phyloP scores from a whole-genome alignment of 2,888 invertebrate genomes.

The Blastobasis adustella region DNA sequence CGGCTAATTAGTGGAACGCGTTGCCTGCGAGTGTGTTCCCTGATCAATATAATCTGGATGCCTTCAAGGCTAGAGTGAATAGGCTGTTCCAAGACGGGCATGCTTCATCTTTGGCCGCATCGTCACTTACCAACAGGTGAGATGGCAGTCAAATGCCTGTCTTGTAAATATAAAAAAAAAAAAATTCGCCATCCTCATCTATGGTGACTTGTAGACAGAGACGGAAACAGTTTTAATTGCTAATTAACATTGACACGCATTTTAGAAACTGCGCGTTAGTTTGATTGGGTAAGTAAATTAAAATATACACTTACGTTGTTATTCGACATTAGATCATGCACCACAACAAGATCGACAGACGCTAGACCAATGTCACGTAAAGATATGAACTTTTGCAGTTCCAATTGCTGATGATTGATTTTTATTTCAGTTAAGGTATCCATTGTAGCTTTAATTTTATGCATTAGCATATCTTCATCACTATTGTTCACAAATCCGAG shows the following conservation, averaged over 20 bases:
- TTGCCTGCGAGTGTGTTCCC: too few relatives aligned
- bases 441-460: conserved; percentile 12
- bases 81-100: too few relatives aligned
- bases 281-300: not conserved
- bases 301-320: conserved; percentile 20
- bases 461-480: conserved; percentile 9
- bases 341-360: conserved; percentile 20
- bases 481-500: conserved; percentile 18
- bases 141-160: too few relatives aligned
- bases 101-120: too few relatives aligned
- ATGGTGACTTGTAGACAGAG: not conserved
- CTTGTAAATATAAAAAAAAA: not conserved
- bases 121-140: too few relatives aligned
- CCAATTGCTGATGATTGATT: conserved; percentile 12
- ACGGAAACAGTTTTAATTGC: not conserved
- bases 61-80: too few relatives aligned
- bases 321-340: conserved; percentile 21
- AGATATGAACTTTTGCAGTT: conserved; percentile 10
- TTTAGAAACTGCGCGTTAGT: not conserved
- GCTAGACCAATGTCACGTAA: conserved; percentile 7
- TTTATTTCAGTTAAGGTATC: conserved; percentile 15
- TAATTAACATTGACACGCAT: not conserved
- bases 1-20: too few relatives aligned
- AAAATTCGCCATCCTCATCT: not conserved
- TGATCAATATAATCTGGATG: too few relatives aligned